A percentile compares a stretch with the other conserved stretches of the same genome.
Conservation (phyloP, 2,797 vertebrate genomes). For the Sebastiscus tertius region DNA sequence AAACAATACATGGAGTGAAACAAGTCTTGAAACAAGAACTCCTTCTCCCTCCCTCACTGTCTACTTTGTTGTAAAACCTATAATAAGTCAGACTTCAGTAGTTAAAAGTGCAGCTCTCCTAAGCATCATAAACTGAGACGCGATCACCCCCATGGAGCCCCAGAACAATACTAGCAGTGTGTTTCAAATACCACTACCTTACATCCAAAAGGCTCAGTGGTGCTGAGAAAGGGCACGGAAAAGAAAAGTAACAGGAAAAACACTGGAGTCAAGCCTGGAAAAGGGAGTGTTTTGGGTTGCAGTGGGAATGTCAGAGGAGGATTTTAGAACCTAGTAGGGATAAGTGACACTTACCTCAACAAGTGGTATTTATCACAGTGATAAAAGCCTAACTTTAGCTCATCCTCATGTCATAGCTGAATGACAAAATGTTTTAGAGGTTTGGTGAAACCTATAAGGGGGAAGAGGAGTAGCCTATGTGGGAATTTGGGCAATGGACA, state of each 20-base stretch:
- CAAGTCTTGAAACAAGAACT: neutral
- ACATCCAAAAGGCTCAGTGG: conserved; percentile 41
- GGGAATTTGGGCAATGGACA: neutral
- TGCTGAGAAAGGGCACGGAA: conserved; percentile 46
- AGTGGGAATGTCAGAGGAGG: conserved; percentile 42
- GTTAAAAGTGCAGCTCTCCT: conserved; percentile 23
- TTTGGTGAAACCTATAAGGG: conserved; percentile 36
- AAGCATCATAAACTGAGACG: conserved; percentile 47
- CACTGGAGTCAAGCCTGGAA: conserved; percentile 62
- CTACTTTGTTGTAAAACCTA: neutral
- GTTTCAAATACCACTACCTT: conserved; percentile 54
- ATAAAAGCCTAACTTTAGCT: conserved; percentile 49
- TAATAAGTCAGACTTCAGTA: neutral
- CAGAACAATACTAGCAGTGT: conserved; percentile 72
- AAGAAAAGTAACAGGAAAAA: conserved; percentile 59
- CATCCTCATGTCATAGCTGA: conserved; percentile 27
- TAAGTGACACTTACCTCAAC: conserved; percentile 55
- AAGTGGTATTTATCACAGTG: conserved; percentile 40
- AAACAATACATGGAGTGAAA: neutral
- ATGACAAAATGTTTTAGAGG: conserved; percentile 39
- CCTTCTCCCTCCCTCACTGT: neutral
- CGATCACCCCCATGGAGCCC: conserved; percentile 9
- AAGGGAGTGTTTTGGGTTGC: conserved; percentile 44
- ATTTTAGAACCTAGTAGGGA: conserved; percentile 44
- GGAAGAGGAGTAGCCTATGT: neutral